Evolutionary conservation across 2,113 vertebrate genomes (phyloP).

Genomic region (Pipra filicauda): DNA sequence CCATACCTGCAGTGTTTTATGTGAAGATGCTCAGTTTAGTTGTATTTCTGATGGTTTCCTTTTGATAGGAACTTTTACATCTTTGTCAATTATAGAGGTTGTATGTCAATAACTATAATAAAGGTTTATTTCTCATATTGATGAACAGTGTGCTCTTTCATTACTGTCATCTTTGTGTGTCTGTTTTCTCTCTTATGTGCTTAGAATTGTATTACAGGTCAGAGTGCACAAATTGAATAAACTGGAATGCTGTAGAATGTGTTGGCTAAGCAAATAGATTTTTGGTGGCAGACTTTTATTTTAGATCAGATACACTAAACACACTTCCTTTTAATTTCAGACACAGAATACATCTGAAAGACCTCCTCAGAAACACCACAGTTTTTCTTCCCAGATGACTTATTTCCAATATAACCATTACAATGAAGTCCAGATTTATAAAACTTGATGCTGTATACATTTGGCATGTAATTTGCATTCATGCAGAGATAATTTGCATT

Average conservation of each 20-base stretch:
- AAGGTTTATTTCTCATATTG: slow-evolving; percentile 32
- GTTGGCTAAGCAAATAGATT: not conserved
- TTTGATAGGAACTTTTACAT: not conserved
- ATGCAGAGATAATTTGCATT: not conserved
- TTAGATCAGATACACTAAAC: not conserved
- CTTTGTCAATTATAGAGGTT: slow-evolving; percentile 19
- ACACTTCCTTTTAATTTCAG: not conserved
- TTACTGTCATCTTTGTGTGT: slow-evolving; percentile 39
- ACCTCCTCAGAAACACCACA: not conserved
- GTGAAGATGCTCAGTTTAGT: not conserved
- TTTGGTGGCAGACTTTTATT: not conserved
- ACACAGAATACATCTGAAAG: not conserved
- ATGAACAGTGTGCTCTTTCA: slow-evolving; percentile 32
- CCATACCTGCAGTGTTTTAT: not conserved
- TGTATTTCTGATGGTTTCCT: not conserved
- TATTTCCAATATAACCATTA: slow-evolving; percentile 25
- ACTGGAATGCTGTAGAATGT: not conserved
- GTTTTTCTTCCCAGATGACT: not conserved
- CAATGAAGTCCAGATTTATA: not conserved
- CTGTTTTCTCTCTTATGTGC: slow-evolving; percentile 15
- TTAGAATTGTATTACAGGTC: slow-evolving; percentile 32
- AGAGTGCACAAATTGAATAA: slow-evolving; percentile 4
- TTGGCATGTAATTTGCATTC: not conserved
- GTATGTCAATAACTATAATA: slow-evolving; percentile 20
- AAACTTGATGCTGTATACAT: slow-evolving; percentile 24